Evolutionary conservation across 2,113 vertebrate species (phyloP).

Genomic region (Pongo abelii): DNA sequence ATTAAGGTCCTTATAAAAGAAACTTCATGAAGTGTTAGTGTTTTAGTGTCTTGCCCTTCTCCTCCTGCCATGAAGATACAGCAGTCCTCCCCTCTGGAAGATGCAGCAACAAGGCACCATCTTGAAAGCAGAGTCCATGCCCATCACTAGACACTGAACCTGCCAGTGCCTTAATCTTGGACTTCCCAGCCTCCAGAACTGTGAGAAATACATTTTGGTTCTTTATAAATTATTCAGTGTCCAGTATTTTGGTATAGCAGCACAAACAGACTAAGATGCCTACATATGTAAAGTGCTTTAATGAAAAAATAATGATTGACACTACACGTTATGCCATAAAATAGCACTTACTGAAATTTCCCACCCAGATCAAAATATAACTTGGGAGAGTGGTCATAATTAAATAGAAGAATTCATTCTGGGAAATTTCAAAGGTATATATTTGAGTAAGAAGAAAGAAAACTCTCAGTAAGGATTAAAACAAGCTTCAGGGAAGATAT

Average conservation of each 20-base stretch:
- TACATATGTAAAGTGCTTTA: neutral
- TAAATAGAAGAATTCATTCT: neutral
- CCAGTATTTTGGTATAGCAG: neutral
- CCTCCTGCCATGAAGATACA: neutral
- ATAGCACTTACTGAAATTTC: constrained; percentile 26
- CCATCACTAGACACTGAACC: neutral
- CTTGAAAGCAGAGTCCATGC: neutral
- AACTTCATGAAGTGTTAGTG: neutral
- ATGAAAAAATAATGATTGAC: constrained; percentile 10
- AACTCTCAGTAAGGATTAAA: neutral
- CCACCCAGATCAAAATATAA: neutral
- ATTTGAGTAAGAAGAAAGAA: constrained; percentile 4
- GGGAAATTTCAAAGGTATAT: neutral
- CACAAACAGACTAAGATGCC: neutral
- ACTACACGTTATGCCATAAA: constrained; percentile 17
- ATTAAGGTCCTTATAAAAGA: neutral
- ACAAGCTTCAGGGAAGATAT: constrained; percentile 2
- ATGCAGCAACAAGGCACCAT: neutral
- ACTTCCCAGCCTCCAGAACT: neutral
- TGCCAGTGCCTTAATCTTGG: neutral
- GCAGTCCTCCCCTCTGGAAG: neutral
- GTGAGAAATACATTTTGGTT: neutral
- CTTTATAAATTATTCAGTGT: neutral
- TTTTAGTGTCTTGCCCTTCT: neutral
- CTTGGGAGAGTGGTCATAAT: neutral